Evolutionary conservation across 2,797 vertebrate species (phyloP), one percentile per base, ranked within the genome.

Genomic region (Nannoperca australis): DNA sequence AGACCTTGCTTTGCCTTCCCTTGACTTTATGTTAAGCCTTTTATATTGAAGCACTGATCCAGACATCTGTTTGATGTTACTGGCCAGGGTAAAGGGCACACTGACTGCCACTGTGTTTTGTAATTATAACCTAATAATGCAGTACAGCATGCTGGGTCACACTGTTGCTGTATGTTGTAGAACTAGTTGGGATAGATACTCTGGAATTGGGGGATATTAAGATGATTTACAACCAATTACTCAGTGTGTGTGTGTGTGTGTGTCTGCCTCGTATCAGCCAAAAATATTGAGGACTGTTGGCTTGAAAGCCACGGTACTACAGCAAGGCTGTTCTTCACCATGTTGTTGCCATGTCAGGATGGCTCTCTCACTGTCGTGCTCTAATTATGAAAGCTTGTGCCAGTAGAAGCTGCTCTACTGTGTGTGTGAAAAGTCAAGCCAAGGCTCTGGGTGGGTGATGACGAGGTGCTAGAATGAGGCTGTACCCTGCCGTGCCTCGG

Each of bases 351-450:
- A 59, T 76, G 78, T 85, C 74, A 76, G 22, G 73, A 71, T 77
- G 55, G n/a, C 74, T 62, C 40, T 27, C 76, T 71, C 71, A 27
- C 61, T 83, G 78, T 80, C 81, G 71, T 79, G 65, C 76, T 91
- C 70, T 85, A 84, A 85, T 92, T 91, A 88, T 84, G 75, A 90
- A 89, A 83, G n/a, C 80, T 70, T 34, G 70, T 80, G 73, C 83
- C 81, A 63, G 73, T 81, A 76, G 76, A 90, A 77, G 82, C 84
- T 78, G 76, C 84, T 83, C n/a, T n/a, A n/a, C n/a, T n/a, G 42
- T 78, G 27, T 67, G 69, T 44, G 66, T 71, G 70, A 78, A 76
- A 79, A 69, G 64, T 73, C 73, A 77, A 70, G 42, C 36, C 11
- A 14, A 42, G 27, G 55, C 50, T 79, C 71, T 47, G 10, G 54